phyloP scores from a whole-genome alignment of 2,113 vertebrate genomes.

The Myotis lucifugus region DNA sequence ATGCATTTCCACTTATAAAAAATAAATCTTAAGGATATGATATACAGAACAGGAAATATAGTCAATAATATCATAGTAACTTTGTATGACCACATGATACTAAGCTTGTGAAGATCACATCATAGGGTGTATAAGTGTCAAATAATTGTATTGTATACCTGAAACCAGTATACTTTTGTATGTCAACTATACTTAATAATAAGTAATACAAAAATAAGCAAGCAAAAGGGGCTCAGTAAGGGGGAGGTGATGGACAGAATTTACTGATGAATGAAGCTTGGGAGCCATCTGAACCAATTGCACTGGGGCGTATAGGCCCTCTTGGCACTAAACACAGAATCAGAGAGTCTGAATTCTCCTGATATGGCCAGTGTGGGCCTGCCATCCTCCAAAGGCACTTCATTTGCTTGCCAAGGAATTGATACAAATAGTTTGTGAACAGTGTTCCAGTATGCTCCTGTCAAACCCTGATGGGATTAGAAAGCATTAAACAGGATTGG shows the following conservation, averaged over 20 bases:
- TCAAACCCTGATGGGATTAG: background rate
- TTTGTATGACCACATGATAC: background rate
- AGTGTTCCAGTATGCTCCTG: background rate
- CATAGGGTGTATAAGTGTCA: background rate
- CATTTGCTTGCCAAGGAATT: slow-evolving; percentile 5
- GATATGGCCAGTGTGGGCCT: background rate
- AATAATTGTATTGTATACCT: background rate
- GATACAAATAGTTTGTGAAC: background rate
- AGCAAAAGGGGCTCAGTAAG: background rate
- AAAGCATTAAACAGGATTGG: slow-evolving; percentile 22
- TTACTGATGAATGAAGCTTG: background rate
- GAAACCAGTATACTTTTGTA: background rate
- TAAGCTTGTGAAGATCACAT: background rate
- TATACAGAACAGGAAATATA: background rate
- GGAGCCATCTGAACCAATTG: background rate
- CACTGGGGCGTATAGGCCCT: too few species aligned
- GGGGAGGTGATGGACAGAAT: background rate
- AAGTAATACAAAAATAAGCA: background rate
- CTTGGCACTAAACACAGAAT: background rate
- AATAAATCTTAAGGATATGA: background rate
- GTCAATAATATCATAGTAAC: background rate
- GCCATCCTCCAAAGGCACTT: background rate
- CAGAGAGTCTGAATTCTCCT: background rate
- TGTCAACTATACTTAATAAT: background rate
- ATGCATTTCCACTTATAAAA: background rate